Base-by-base conservation (phyloP, 1,140 invertebrate genomes). In the Psilanteris sp. region DNA sequence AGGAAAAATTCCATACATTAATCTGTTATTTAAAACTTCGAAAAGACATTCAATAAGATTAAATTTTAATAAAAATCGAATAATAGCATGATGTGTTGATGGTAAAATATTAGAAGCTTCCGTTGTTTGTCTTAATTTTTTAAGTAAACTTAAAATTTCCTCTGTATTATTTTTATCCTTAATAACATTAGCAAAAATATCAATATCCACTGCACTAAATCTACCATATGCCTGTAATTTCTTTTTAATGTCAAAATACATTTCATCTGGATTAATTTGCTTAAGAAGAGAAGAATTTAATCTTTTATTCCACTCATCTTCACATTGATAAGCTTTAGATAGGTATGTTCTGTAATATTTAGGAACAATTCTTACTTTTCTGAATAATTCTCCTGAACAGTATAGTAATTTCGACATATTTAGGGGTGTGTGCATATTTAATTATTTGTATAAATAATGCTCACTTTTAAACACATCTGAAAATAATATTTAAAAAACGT, bases 1-100 rank as follows among this genome's bases (percentile, higher is more conserved):
- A 8, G 95, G 90, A 82, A 98, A 98, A 18, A 99, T 86, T 1
- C 97, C 97, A 89, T 95, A 98, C 79, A 94, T 94, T 6, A 96
- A 85, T 37, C 96, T 91, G 82, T 97, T 93, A 77, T 94, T 91
- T 8, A 98, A 84, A 8, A 97, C 90, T 13, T 90, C 83, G 1
- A 96, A 73, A 7, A 98, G 85, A 16, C 93, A 89, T 7, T 95
- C 86, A 0, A 87, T 67, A 16, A 82, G 72, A 61, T 91, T 86
- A 0, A 90, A 88, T 26, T 92, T 85, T 0, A 96, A 71, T 31
- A 93, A 92, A 54, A 90, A 89, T 71, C 94, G 87, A 26, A 96
- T 89, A 20, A 94, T 90, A 13, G 95, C 95, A 88, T 97, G 94
- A 79, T 91, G 90, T 3, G 96, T 97, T 0, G 96, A 97, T 4